Conservation (phyloP, 1,140 invertebrate genomes). For the Helicoverpa armigera region DNA sequence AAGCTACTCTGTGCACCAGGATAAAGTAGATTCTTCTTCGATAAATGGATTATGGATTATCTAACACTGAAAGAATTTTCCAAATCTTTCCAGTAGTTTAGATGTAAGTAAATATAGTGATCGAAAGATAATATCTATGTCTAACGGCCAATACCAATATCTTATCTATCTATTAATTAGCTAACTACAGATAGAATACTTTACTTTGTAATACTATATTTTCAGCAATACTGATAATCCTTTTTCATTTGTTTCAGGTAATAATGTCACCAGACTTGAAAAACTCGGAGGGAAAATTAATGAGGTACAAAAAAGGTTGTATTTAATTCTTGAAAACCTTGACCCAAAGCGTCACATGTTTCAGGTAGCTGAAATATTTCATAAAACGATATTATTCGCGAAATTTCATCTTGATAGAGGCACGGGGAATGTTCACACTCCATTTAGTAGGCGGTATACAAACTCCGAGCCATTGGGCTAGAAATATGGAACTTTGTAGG, state of each 20-base stretch:
- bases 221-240: neutral
- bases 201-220: neutral
- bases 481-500: constrained; percentile 49
- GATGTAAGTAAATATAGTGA: too few species aligned
- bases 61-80: too few species aligned
- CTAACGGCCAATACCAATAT: too few species aligned
- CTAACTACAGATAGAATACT: too few species aligned
- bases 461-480: constrained; percentile 52
- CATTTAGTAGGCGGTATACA: constrained; percentile 41
- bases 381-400: constrained; percentile 29
- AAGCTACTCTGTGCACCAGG: too few species aligned
- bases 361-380: neutral
- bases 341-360: neutral
- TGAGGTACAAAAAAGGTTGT: too few species aligned
- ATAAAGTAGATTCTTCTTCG: too few species aligned
- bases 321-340: neutral
- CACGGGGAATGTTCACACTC: constrained; percentile 50
- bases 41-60: too few species aligned
- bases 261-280: neutral
- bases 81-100: too few species aligned
- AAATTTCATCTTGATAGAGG: constrained; percentile 44
- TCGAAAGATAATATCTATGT: too few species aligned
- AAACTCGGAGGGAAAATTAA: too few species aligned
- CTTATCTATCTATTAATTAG: too few species aligned
- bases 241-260: constrained; percentile 34